Evolutionary conservation across 35 echinoderm and acorn worm genomes (phyloP).

Genomic region (Apostichopus japonicus): DNA sequence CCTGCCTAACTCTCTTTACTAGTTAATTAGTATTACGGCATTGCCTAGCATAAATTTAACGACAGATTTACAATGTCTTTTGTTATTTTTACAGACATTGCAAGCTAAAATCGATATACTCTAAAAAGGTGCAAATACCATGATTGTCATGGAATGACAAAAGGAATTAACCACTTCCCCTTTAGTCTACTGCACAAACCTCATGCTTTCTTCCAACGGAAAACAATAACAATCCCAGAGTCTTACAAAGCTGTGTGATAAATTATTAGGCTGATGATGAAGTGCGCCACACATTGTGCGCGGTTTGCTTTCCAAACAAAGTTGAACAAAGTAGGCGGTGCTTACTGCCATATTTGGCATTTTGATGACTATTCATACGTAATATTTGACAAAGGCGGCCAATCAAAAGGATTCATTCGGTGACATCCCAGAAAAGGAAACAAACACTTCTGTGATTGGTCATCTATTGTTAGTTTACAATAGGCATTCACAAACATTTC

Average conservation of each 20-base stretch:
- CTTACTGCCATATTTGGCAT: conserved; percentile 20
- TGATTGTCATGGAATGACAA: not conserved
- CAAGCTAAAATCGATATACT: no score
- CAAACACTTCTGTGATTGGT: conserved; percentile 63
- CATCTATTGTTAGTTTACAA: conserved; percentile 64
- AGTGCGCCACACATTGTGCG: conserved; percentile 34
- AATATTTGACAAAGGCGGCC: conserved; percentile 22
- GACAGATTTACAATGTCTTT: no score
- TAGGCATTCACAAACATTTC: conserved; percentile 58
- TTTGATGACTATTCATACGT: conserved; percentile 34
- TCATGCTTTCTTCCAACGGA: not conserved
- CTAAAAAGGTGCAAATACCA: no score
- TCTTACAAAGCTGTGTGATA: not conserved
- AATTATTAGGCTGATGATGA: conserved; percentile 11
- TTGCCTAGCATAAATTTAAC: no score
- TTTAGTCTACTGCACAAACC: not conserved
- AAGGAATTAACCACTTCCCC: not conserved
- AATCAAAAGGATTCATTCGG: conserved; percentile 51
- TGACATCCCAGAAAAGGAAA: conserved; percentile 56
- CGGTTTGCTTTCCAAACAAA: conserved; percentile 10
- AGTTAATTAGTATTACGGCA: no score
- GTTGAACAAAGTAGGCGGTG: conserved; percentile 47
- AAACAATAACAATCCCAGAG: not conserved
- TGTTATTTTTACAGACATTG: no score
- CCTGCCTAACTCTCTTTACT: no score